phyloP scores from a whole-genome alignment of 2,113 vertebrate genomes.

The Tetrax tetrax region DNA sequence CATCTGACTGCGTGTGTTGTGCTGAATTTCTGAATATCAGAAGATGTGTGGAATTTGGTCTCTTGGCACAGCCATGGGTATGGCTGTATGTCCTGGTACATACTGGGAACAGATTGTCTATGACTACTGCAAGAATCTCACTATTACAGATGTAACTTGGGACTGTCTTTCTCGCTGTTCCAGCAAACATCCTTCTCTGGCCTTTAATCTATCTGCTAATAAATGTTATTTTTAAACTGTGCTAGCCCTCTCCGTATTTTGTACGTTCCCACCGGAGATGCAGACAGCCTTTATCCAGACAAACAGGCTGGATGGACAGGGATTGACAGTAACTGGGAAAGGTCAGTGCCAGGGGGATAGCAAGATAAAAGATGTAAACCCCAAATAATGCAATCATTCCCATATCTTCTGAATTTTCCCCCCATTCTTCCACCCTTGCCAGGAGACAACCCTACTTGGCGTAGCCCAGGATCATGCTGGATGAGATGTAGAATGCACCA shows the following conservation, averaged over 20 bases:
- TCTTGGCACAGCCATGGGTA: not conserved
- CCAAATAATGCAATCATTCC: not conserved
- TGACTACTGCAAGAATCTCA: not conserved
- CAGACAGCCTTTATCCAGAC: not conserved
- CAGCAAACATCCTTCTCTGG: not conserved
- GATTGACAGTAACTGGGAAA: not conserved
- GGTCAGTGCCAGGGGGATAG: not conserved
- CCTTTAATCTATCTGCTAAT: not conserved
- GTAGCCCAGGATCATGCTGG: not conserved
- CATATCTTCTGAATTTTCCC: not conserved
- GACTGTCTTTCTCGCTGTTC: slow-evolving; percentile 6
- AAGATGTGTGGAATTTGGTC: not conserved
- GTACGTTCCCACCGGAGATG: not conserved
- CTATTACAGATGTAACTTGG: not conserved
- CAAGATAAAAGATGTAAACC: not conserved
- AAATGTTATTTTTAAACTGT: not conserved
- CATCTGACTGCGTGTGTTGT: accelerated
- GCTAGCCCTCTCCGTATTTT: not conserved
- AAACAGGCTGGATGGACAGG: not conserved
- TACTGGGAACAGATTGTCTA: slow-evolving; percentile 13
- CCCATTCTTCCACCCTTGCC: not conserved
- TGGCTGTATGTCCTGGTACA: not conserved
- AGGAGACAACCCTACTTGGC: not conserved
- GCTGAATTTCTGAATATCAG: not conserved
- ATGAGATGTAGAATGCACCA: not conserved